Evolutionary conservation across 2,113 vertebrate genomes (phyloP), one percentile per base, ranked within the genome.

Genomic region (Caracal caracal): DNA sequence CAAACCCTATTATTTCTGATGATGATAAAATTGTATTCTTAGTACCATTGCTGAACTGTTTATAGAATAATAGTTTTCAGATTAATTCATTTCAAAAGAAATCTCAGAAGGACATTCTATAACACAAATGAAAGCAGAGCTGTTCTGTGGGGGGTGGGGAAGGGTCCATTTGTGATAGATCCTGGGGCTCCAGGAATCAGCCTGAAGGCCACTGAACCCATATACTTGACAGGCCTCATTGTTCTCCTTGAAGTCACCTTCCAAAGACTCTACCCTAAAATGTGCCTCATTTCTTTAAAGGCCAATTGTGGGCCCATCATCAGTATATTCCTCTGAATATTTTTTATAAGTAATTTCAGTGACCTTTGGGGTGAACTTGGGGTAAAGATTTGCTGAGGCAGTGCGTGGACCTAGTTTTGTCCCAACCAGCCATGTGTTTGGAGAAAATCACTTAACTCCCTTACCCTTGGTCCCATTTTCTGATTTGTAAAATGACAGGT

Each of bases 11-110:
- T n/a, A 65, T 73, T 89, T 71, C 35, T 40, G 24, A 70, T 15
- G 76, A 53, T n/a, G n/a, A 68, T 4, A 37, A 79, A 49, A 40
- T 3, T 66, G 17, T 26, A 53, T 68, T 88, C 20, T 81, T 35
- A 37, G 56, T 73, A 51, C 71, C 1, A 30, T 0, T n/a, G 5
- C 30, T 24, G 22, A 65, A 66, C 43, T 76, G 22, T 53, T 96
- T 43, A 47, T 30, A 65, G 56, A 43, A 40, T 11, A 80, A 59
- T 5, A 49, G 33, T 75, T 88, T 93, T 78, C 92, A 61, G 43
- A 92, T 88, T 59, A 63, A 63, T 19, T 73, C 22, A 82, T 75
- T 76, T 83, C 51, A 80, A 91, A 94, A 81, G 81, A 75, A n/a
- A 47, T 73, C 43, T 91, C 47, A 83, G 49, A 80, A 24, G 47